Percentiles rank a stretch among this genome's conserved stretches.
Conservation (phyloP, 2,797 vertebrate species). For the Helarctos malayanus region DNA sequence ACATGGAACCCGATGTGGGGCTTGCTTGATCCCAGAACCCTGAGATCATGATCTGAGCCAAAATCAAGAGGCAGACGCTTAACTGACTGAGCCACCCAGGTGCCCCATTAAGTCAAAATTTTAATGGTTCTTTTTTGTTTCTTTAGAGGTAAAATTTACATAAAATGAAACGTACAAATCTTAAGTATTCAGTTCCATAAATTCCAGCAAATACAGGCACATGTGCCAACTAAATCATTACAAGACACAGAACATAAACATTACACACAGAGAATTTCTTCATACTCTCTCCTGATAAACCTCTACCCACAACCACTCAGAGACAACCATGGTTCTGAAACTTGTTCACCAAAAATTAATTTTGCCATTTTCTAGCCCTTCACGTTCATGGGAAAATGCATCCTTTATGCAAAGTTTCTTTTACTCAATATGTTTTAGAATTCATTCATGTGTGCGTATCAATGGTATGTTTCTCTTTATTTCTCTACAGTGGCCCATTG, state of each 20-base stretch:
- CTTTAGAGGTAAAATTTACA: constrained; percentile 7
- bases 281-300: background rate
- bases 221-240: background rate
- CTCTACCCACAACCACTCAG: background rate
- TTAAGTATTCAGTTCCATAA: background rate
- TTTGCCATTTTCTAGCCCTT: background rate
- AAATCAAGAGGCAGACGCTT: background rate
- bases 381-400: background rate
- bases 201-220: background rate
- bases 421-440: background rate
- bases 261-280: background rate
- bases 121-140: background rate
- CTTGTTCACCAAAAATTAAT: background rate
- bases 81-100: background rate
- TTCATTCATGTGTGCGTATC: background rate
- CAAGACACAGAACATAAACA: background rate
- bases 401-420: background rate
- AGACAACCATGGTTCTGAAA: background rate
- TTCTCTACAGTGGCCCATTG: background rate
- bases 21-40: background rate
- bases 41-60: background rate
- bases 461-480: background rate
- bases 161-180: background rate
- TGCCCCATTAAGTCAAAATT: background rate
- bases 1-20: fast-evolving